A percentile compares a stretch with the other conserved stretches of the same genome.
Conservation (phyloP, 2,888 invertebrate genomes). For the Entomobrya multifasciata region DNA sequence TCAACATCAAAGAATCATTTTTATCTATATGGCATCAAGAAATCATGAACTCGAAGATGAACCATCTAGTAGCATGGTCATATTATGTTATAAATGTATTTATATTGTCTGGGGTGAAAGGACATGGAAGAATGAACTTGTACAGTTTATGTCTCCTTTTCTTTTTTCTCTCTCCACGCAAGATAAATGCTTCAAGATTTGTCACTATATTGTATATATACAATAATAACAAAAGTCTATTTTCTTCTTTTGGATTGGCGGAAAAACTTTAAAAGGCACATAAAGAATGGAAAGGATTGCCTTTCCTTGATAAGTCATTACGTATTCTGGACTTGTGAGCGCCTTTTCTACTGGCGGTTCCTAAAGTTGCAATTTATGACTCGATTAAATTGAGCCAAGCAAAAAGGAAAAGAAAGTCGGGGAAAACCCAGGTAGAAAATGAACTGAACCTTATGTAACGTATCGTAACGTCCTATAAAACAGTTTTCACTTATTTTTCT, state of each 20-base stretch:
- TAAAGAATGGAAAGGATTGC: not conserved
- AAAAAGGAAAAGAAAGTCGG: not conserved
- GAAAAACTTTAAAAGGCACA: not conserved
- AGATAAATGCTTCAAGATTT: slow-evolving; percentile 59
- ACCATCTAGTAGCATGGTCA: too few relatives aligned
- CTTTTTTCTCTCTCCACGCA: too few relatives aligned
- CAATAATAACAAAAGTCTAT: too few relatives aligned
- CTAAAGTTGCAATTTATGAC: slow-evolving; percentile 48
- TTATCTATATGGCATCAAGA: slow-evolving; percentile 3
- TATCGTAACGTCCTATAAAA: not conserved
- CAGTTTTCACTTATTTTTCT: slow-evolving; percentile 10
- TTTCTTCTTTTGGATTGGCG: not conserved
- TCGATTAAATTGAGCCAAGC: slow-evolving; percentile 43
- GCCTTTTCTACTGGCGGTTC: not conserved
- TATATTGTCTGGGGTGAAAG: slow-evolving; percentile 6
- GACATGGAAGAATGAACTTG: slow-evolving; percentile 38
- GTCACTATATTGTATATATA: not conserved
- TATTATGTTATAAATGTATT: too few relatives aligned
- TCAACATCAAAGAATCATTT: slow-evolving; percentile 39
- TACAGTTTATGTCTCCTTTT: slow-evolving; percentile 45
- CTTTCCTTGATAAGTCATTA: slow-evolving; percentile 60
- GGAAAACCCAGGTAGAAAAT: slow-evolving; percentile 5
- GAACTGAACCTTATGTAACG: slow-evolving; percentile 6
- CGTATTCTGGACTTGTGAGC: slow-evolving; percentile 56
- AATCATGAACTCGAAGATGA: too few relatives aligned